These are phyloP conservation scores for Periophthalmus modestus DNA, from an alignment of 2,113 vertebrate species.

Conservation along the genomic window DNA sequence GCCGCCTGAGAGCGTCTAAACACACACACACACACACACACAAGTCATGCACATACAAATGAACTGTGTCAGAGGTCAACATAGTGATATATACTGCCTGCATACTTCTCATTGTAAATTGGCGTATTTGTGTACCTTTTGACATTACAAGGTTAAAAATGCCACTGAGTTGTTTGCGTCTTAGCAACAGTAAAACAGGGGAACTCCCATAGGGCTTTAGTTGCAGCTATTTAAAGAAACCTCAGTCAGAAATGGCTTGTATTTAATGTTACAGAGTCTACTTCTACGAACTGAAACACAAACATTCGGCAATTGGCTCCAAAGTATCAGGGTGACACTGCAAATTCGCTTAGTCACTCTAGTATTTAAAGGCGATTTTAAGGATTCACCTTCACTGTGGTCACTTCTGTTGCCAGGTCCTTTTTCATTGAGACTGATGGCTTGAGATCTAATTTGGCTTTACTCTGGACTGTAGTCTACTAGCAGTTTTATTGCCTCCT, in stretches of 20 bases:
- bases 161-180: not conserved
- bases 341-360: not conserved
- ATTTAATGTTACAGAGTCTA: slow-evolving; percentile 13
- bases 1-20: not conserved
- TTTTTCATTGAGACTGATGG: not conserved
- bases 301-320: slow-evolving; percentile 22
- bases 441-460: not conserved
- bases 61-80: not conserved
- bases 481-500: no score
- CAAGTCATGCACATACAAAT: not conserved
- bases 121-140: slow-evolving; percentile 3
- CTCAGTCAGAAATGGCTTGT: not conserved
- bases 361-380: not conserved
- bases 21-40: slow-evolving; percentile 26
- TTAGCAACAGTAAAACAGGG: slow-evolving; percentile 17
- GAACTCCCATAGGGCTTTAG: slow-evolving; percentile 33
- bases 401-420: not conserved
- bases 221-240: slow-evolving; percentile 44
- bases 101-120: slow-evolving; percentile 25
- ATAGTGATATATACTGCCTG: slow-evolving; percentile 2
- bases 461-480: no score
- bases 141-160: not conserved
- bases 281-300: slow-evolving; percentile 12
- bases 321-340: not conserved
- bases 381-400: not conserved